Evolutionary conservation across 1,140 invertebrate genomes (phyloP).

Genomic region (Aplysia californica): DNA sequence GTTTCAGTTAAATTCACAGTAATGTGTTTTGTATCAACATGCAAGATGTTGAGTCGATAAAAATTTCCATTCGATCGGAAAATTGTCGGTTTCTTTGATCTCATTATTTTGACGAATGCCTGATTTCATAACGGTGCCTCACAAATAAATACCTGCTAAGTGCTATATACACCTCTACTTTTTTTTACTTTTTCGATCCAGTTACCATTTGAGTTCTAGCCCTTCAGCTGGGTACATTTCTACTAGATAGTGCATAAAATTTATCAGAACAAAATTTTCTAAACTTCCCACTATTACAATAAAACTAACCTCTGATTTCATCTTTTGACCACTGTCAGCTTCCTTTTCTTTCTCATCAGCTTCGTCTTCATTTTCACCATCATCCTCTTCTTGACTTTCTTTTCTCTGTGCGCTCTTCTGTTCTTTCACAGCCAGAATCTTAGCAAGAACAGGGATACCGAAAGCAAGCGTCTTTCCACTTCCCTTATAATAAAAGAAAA

Average conservation of each 20-base stretch:
- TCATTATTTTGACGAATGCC: too few species aligned
- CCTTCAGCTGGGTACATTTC: too few species aligned
- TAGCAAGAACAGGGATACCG: constrained; percentile 87
- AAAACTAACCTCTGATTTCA: neutral
- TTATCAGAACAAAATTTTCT: neutral
- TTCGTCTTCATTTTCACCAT: constrained; percentile 50
- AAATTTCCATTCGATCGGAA: too few species aligned
- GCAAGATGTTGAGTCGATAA: too few species aligned
- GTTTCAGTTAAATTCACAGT: too few species aligned
- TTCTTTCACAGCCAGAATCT: neutral
- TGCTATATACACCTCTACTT: neutral
- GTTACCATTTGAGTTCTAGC: too few species aligned
- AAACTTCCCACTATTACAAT: neutral
- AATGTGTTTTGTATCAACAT: too few species aligned
- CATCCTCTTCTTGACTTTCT: constrained; percentile 33
- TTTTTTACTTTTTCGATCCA: neutral
- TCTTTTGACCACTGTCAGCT: neutral
- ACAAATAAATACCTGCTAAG: too few species aligned
- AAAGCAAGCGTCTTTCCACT: constrained; percentile 98
- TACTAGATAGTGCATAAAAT: too few species aligned
- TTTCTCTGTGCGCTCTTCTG: constrained; percentile 7
- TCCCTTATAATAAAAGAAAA: constrained; percentile 71
- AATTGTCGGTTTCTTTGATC: too few species aligned
- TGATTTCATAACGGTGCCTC: too few species aligned
- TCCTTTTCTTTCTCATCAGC: constrained; percentile 43